Evolutionary conservation across 2,888 invertebrate species (phyloP).

Genomic region (Aleiodes alternator): DNA sequence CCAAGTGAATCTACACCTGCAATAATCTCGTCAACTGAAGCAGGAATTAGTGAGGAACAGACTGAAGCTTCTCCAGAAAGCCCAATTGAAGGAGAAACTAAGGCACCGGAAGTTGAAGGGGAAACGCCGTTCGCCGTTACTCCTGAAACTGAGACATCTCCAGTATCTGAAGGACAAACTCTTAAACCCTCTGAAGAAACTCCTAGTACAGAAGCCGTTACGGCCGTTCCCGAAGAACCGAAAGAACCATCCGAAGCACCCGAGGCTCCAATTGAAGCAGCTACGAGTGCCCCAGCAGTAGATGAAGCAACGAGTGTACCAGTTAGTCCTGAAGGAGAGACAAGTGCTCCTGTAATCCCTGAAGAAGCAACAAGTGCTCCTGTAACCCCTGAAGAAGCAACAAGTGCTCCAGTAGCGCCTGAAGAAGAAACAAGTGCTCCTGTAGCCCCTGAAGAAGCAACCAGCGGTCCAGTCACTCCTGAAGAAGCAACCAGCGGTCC

Average conservation of each 20-base stretch:
- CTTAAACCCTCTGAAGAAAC: constrained; percentile 40
- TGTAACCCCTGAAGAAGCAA: constrained; percentile 41
- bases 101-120: constrained; percentile 45
- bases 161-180: constrained; percentile 44
- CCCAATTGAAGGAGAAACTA: constrained; percentile 52
- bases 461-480: constrained; percentile 28
- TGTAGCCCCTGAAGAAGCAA: constrained; percentile 52
- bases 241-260: constrained; percentile 51
- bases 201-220: constrained; percentile 36
- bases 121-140: constrained; percentile 39
- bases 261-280: constrained; percentile 32
- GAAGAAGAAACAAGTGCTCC: constrained; percentile 52
- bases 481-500: constrained; percentile 39
- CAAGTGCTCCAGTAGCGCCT: constrained; percentile 38
- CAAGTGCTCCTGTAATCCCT: constrained; percentile 3
- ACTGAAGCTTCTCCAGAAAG: constrained; percentile 39
- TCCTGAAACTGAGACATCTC: constrained; percentile 32
- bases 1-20: constrained; percentile 14
- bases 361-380: neutral
- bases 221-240: constrained; percentile 32
- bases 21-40: neutral
- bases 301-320: constrained; percentile 27
- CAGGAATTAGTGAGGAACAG: constrained; percentile 1
- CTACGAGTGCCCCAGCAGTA: constrained; percentile 26
- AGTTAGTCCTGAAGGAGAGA: constrained; percentile 28